Conservation (phyloP, 2,888 invertebrate genomes). For the Bursaphelenchus okinawaensis region DNA sequence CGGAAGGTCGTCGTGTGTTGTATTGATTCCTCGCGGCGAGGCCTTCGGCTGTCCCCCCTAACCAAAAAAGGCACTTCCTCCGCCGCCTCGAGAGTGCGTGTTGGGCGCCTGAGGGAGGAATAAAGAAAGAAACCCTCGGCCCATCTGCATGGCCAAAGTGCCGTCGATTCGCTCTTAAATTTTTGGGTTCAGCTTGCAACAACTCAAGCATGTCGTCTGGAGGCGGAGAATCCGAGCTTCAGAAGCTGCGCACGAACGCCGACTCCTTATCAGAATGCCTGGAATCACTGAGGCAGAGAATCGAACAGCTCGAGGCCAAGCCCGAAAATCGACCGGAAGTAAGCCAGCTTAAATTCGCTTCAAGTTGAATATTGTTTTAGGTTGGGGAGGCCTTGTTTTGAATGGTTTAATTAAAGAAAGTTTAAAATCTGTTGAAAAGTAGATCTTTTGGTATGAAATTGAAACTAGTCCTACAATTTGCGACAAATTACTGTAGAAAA, state of each 20-base stretch:
- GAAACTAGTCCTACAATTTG: too few species aligned
- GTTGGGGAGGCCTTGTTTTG: too few species aligned
- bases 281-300: conserved; percentile 47
- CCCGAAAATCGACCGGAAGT: neutral
- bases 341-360: too few species aligned
- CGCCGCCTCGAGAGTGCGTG: neutral
- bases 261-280: conserved; percentile 51
- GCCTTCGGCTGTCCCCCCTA: neutral
- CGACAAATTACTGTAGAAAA: too few species aligned
- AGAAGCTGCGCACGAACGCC: conserved; percentile 47
- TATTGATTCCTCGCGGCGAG: neutral
- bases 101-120: too few species aligned
- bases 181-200: neutral
- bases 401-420: too few species aligned
- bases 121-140: neutral
- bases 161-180: neutral
- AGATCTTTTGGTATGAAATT: too few species aligned
- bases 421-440: too few species aligned
- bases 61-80: neutral
- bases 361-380: too few species aligned
- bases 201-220: neutral
- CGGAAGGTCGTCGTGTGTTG: neutral
- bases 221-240: conserved; percentile 21
- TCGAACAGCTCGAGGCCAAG: conserved; percentile 45
- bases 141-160: neutral